Conservation (phyloP, 2,797 vertebrate species). For the Syngnathus acus region DNA sequence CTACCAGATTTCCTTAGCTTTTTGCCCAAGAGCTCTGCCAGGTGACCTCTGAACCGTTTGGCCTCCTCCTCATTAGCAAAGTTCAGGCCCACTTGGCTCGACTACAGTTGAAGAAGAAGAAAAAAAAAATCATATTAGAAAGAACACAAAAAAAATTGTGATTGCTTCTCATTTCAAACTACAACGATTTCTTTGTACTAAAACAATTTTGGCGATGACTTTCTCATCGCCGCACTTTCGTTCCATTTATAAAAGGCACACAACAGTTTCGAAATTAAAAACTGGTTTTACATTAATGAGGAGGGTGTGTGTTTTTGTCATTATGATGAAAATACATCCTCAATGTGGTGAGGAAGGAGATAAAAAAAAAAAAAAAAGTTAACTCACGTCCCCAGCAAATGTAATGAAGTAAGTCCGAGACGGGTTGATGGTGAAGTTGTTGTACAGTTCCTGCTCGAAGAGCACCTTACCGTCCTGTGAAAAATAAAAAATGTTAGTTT, state of each 20-base stretch:
- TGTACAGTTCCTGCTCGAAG: conserved; percentile 95
- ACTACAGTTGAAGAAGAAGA: conserved; percentile 10
- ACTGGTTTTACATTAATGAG: too few relatives aligned
- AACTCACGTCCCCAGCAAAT: conserved; percentile 94
- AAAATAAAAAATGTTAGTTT: conserved; percentile 1
- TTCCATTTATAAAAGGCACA: too few relatives aligned
- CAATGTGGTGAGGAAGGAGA: too few relatives aligned
- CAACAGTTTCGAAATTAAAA: too few relatives aligned
- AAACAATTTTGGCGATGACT: not conserved
- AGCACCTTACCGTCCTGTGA: conserved; percentile 81
- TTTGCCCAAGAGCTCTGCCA: conserved; percentile 73
- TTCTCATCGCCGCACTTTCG: conserved; percentile 7
- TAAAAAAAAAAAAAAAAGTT: not conserved
- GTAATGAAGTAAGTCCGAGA: conserved; percentile 88
- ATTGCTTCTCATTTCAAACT: not conserved
- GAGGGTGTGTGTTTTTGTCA: too few relatives aligned
- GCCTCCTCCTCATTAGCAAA: conserved; percentile 93
- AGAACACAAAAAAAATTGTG: not conserved
- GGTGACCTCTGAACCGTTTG: conserved; percentile 75
- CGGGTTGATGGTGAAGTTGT: conserved; percentile 76
- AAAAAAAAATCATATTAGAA: not conserved
- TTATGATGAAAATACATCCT: too few relatives aligned
- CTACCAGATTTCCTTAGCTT: conserved; percentile 86
- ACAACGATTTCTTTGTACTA: not conserved
- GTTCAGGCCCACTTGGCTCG: conserved; percentile 91